phyloP scores from a whole-genome alignment of 2,888 invertebrate genomes.

The Parnassius mnemosyne region DNA sequence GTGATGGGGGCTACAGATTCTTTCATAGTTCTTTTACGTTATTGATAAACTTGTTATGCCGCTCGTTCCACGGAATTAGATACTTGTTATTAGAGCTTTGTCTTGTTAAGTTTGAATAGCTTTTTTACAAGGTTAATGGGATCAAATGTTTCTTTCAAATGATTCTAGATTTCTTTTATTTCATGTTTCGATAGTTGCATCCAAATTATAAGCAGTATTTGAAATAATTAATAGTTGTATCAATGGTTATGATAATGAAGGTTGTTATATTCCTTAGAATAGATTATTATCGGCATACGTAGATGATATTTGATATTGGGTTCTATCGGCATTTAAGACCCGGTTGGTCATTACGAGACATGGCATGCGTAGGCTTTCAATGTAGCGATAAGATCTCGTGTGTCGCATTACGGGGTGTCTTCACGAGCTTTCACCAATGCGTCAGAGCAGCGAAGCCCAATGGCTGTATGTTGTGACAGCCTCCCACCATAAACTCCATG shows the following conservation, averaged over 20 bases:
- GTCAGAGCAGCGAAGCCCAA: slow-evolving; percentile 57
- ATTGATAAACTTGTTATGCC: slow-evolving; percentile 63
- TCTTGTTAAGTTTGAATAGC: slow-evolving; percentile 70
- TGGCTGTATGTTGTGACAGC: slow-evolving; percentile 77
- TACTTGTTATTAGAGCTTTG: slow-evolving; percentile 64
- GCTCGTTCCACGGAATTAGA: slow-evolving; percentile 61
- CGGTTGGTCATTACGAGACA: slow-evolving; percentile 41
- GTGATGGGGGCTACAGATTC: slow-evolving; percentile 73
- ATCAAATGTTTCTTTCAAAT: slow-evolving; percentile 44
- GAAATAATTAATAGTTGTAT: slow-evolving; percentile 8
- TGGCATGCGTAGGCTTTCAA: slow-evolving; percentile 67
- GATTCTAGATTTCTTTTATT: slow-evolving; percentile 8
- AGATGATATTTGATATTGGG: slow-evolving; percentile 40
- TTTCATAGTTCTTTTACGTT: slow-evolving; percentile 70
- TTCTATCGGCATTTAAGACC: slow-evolving; percentile 47
- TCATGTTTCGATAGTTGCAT: too few relatives aligned
- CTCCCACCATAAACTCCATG: slow-evolving; percentile 77
- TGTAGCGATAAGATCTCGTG: slow-evolving; percentile 62
- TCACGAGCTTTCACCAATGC: slow-evolving; percentile 71
- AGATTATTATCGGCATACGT: slow-evolving; percentile 15
- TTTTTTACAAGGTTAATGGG: slow-evolving; percentile 64
- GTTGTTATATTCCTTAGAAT: slow-evolving; percentile 8
- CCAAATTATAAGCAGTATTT: too few relatives aligned
- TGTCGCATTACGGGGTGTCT: slow-evolving; percentile 64
- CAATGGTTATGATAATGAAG: slow-evolving; percentile 16